phyloP scores from a whole-genome alignment of 2,113 vertebrate genomes.

The Antechinus stuartii region DNA sequence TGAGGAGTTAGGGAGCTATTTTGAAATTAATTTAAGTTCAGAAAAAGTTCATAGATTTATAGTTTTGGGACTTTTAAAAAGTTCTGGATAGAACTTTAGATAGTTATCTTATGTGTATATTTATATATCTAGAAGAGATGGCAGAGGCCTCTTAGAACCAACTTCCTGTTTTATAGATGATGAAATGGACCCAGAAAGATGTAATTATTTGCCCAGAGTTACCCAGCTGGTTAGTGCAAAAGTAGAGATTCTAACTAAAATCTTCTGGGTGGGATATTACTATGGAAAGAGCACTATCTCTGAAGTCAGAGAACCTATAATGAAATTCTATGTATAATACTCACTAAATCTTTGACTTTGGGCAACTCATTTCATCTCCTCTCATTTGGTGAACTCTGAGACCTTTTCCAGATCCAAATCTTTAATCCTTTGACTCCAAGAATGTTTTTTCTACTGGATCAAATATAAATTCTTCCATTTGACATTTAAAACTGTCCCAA shows the following conservation, averaged over 20 bases:
- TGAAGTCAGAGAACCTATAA: background rate
- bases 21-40: background rate
- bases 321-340: background rate
- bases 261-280: background rate
- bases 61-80: background rate
- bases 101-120: background rate
- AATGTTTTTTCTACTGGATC: background rate
- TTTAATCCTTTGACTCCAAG: background rate
- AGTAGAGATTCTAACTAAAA: background rate
- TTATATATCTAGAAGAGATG: background rate
- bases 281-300: background rate
- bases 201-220: background rate
- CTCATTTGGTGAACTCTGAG: background rate
- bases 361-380: background rate
- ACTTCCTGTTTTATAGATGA: background rate
- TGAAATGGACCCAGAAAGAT: background rate
- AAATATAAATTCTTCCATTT: background rate
- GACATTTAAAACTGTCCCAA: background rate
- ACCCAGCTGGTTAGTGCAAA: background rate
- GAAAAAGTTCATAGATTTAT: background rate
- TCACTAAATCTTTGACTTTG: background rate
- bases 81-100: background rate
- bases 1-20: background rate
- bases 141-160: background rate
- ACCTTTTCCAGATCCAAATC: background rate